Base-by-base conservation (phyloP, 1,140 invertebrate genomes). In the Dolichoris vasculosae region DNA sequence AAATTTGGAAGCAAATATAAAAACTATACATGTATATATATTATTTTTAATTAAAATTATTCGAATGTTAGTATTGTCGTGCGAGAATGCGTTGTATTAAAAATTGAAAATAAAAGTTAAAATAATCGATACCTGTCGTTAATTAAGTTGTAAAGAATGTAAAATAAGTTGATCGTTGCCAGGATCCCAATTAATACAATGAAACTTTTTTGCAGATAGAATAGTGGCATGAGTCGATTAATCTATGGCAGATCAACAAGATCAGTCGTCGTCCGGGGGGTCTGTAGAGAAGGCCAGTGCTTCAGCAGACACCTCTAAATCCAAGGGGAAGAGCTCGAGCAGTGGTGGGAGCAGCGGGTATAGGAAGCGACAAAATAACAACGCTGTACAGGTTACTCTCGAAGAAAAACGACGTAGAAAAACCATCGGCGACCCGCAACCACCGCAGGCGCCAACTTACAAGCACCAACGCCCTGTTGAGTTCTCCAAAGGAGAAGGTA, bases 171-270 rank as follows among this genome's bases (percentile, higher is more conserved):
- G n/a, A 23, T n/a, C 30, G 8, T 67, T 64, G 30, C 73, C 86
- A 84, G 11, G 15, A 32, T 67, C 32, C 0, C 30, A 67, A 67
- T 67, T 32, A 32, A 69, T 20, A 38, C 38, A 38, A 73, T 43
- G 2, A 43, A 23, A 51, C 83, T 87, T 83, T 51, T 67, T 92
- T 92, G 32, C 89, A 93, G 93, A 92, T 90, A 93, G 92, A 92
- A 93, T 93, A 93, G 93, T 93, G 93, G 92, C 92, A 93, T 93
- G 93, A 92, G 92, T 93, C 92, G 92, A 93, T 93, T 93, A 93
- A 93, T 93, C 93, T 93, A 93, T 93, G 93, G 93, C 93, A 93
- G 93, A 93, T 93, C 92, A 93, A 93, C 93, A 93, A 93, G 93
- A 93, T 93, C 93, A 93, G 90, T 93, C 88, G 91, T 93, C 89